Evolutionary conservation across 2,797 vertebrate genomes (phyloP).

Genomic region (Xenopus petersii): DNA sequence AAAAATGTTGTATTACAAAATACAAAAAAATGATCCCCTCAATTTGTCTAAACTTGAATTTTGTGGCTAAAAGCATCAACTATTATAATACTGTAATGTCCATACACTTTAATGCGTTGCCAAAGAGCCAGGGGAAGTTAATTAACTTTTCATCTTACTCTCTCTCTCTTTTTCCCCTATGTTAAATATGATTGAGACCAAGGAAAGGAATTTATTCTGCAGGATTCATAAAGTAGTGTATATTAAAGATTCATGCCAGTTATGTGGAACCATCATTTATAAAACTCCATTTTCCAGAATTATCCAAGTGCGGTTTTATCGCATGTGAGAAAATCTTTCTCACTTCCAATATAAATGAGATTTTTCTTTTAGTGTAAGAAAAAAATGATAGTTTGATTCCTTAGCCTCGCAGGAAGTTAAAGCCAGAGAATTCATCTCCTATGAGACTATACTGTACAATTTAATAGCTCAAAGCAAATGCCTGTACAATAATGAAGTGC

Average conservation of each 20-base stretch:
- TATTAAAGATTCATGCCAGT: neutral
- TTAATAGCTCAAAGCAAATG: neutral
- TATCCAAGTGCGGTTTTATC: neutral
- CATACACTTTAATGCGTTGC: too few species aligned
- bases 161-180: neutral
- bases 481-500: neutral
- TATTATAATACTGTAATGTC: too few species aligned
- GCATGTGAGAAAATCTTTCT: conserved; percentile 9
- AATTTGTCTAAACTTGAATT: too few species aligned
- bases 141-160: too few species aligned
- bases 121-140: too few species aligned
- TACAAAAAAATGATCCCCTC: too few species aligned
- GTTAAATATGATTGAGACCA: neutral
- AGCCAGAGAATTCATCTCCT: neutral
- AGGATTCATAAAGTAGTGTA: neutral
- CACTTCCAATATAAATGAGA: conserved; percentile 1
- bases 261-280: neutral
- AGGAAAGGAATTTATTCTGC: neutral
- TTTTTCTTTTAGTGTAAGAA: neutral
- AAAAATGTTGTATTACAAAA: too few species aligned
- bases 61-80: too few species aligned
- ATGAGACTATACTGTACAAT: neutral
- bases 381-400: neutral
- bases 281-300: neutral
- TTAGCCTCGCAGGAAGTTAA: neutral